A percentile compares a stretch with the other conserved stretches of the same genome.
phyloP scores from a whole-genome alignment of 2,888 invertebrate genomes.

The Hetaerina titia region DNA sequence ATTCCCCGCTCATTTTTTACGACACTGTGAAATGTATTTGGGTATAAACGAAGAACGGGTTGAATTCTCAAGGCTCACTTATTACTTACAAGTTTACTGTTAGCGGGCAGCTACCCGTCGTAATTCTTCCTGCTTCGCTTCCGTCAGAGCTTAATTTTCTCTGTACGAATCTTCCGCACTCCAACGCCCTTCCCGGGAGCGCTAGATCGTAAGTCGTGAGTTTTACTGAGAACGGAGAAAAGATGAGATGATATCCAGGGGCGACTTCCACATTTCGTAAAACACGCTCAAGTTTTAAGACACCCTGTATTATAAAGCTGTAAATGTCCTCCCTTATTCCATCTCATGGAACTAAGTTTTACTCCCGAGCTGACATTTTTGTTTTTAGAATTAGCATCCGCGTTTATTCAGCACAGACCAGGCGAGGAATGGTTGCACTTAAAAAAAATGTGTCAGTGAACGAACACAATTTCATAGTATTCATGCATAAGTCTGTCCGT shows the following conservation, averaged over 20 bases:
- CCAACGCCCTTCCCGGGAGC: neutral
- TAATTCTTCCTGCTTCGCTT: neutral
- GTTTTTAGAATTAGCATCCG: too few relatives aligned
- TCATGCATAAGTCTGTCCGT: too few relatives aligned
- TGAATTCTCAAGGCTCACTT: neutral
- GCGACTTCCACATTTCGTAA: neutral
- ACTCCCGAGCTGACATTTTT: too few relatives aligned
- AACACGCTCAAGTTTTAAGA: neutral
- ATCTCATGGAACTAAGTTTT: too few relatives aligned
- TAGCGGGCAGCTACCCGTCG: neutral
- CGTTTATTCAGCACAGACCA: too few relatives aligned
- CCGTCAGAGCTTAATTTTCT: neutral
- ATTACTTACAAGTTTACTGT: neutral
- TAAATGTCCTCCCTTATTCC: too few relatives aligned
- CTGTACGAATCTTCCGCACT: neutral
- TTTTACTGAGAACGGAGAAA: neutral
- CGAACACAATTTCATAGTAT: too few relatives aligned
- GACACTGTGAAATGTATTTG: neutral
- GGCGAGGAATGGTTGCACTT: too few relatives aligned
- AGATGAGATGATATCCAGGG: neutral
- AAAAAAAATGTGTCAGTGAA: too few relatives aligned
- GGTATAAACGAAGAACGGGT: neutral
- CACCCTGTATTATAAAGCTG: too few relatives aligned
- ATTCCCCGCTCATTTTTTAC: neutral
- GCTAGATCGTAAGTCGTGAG: neutral